Conservation (phyloP, 2,113 vertebrate genomes). For the Nerophis ophidion region DNA sequence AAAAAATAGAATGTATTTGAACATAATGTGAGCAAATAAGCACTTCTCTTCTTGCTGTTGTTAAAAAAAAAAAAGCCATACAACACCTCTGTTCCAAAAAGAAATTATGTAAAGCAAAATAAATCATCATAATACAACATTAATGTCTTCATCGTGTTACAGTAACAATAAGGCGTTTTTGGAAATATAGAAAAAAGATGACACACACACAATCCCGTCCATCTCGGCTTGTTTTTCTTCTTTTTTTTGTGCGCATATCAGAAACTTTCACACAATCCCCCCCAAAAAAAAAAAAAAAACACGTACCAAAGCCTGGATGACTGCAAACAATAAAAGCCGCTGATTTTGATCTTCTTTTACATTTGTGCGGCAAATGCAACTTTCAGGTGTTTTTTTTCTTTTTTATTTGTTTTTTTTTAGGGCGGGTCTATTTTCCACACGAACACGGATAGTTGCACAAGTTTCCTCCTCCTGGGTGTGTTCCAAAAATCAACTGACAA, state of each 20-base stretch:
- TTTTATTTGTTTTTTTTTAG: too few species aligned
- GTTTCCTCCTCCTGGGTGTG: too few species aligned
- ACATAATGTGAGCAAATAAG: constrained; percentile 88
- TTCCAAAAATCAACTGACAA: too few species aligned
- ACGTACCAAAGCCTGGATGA: constrained; percentile 32
- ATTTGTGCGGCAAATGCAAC: constrained; percentile 34
- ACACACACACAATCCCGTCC: constrained; percentile 72
- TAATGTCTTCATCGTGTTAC: constrained; percentile 71
- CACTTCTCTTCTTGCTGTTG: constrained; percentile 68
- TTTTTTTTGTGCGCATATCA: constrained; percentile 45
- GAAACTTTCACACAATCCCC: constrained; percentile 42
- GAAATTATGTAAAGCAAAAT: constrained; percentile 65
- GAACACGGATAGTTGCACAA: too few species aligned
- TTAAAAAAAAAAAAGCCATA: constrained; percentile 57
- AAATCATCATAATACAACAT: constrained; percentile 67
- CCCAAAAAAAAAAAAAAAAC: constrained; percentile 10
- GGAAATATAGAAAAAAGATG: constrained; percentile 72
- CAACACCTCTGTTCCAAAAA: constrained; percentile 72
- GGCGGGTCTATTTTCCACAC: too few species aligned
- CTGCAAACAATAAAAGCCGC: constrained; percentile 29
- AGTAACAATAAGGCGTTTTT: constrained; percentile 79
- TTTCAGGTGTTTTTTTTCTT: constrained; percentile 35
- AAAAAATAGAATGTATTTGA: constrained; percentile 97
- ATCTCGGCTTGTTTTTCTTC: constrained; percentile 24
- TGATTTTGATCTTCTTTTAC: constrained; percentile 20